Evolutionary conservation across 2,113 vertebrate genomes (phyloP).

Genomic region (Symphodus melops): DNA sequence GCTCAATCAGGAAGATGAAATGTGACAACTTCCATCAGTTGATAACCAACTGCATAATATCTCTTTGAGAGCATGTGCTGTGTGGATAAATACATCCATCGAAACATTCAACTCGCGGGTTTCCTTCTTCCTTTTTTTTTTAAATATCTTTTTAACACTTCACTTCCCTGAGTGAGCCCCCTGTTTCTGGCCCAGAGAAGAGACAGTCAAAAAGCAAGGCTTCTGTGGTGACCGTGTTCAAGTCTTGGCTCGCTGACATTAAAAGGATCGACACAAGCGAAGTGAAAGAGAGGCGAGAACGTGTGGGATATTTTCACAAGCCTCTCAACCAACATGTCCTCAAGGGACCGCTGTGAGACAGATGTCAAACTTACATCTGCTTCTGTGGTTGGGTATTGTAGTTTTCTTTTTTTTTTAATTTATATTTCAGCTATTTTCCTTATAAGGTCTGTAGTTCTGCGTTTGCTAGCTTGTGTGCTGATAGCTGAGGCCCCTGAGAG

Average conservation of each 20-base stretch:
- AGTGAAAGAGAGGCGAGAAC: conserved; percentile 51
- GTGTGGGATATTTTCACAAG: conserved; percentile 54
- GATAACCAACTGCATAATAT: conserved; percentile 45
- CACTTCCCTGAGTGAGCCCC: conserved; percentile 62
- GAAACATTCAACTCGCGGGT: conserved; percentile 41
- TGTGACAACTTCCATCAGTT: conserved; percentile 27
- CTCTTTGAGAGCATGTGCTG: conserved; percentile 18
- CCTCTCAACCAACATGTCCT: conserved; percentile 41
- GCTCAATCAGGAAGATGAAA: conserved; percentile 67
- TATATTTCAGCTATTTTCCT: conserved; percentile 41
- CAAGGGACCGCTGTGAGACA: conserved; percentile 50
- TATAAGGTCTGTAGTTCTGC: conserved; percentile 43
- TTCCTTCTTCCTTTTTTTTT: background rate
- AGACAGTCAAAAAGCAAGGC: conserved; percentile 74
- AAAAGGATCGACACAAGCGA: conserved; percentile 47
- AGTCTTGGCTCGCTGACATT: conserved; percentile 67
- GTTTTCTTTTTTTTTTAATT: conserved; percentile 9
- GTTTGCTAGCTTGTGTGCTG: conserved; percentile 57
- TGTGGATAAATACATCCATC: conserved; percentile 25
- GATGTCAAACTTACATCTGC: conserved; percentile 69
- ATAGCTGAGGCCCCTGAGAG: conserved; percentile 76
- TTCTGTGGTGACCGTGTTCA: conserved; percentile 63
- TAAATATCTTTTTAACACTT: conserved; percentile 22
- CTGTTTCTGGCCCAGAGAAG: conserved; percentile 68
- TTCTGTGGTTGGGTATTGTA: conserved; percentile 40